Evolutionary conservation across 2,113 vertebrate species (phyloP).

Genomic region (Pagrus major): DNA sequence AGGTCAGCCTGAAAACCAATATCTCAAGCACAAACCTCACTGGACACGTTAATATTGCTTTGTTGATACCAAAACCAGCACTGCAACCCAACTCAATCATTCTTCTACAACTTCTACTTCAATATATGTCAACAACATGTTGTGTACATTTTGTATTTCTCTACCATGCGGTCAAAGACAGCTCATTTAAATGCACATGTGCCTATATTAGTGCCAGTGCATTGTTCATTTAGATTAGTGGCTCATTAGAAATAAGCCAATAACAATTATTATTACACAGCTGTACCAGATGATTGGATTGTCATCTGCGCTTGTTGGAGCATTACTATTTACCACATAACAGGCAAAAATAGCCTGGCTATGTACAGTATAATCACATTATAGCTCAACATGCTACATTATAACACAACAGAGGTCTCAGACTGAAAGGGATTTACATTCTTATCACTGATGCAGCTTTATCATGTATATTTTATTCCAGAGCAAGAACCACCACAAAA

Average conservation of each 20-base stretch:
- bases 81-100: neutral
- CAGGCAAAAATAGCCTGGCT: neutral
- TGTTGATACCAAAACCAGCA: neutral
- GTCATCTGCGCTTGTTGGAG: constrained; percentile 4
- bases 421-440: constrained; percentile 8
- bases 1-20: constrained; percentile 19
- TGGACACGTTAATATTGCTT: neutral
- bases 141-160: neutral
- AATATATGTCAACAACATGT: neutral
- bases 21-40: neutral
- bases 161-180: neutral
- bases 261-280: constrained; percentile 6
- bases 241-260: constrained; percentile 13
- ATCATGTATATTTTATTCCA: neutral
- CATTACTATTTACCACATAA: neutral
- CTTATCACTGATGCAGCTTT: constrained; percentile 13
- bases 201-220: neutral
- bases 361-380: constrained; percentile 16
- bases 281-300: constrained; percentile 43
- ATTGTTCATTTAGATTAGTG: constrained; percentile 14
- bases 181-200: neutral
- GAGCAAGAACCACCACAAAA: constrained; percentile 3
- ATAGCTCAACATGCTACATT: constrained; percentile 9
- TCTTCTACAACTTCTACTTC: neutral
- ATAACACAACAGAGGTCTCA: neutral